Evolutionary conservation across 2,797 vertebrate genomes (phyloP).

Genomic region (Molossus molossus): DNA sequence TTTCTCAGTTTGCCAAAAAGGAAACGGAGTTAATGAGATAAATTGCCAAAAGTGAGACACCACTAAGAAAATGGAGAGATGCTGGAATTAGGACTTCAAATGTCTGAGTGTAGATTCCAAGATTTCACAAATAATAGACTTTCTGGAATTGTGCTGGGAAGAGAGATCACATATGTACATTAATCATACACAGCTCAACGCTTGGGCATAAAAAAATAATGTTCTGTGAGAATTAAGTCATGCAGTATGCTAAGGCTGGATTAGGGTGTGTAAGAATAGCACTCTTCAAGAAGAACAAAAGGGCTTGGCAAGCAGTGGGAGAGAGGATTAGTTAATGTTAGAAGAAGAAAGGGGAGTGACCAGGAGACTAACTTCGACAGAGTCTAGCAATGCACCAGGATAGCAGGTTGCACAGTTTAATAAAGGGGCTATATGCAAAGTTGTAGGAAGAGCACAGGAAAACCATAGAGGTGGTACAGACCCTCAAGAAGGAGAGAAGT

Average conservation of each 20-base stretch:
- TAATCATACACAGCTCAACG: background rate
- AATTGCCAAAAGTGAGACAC: background rate
- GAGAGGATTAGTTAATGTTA: background rate
- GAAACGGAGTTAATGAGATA: background rate
- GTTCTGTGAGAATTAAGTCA: background rate
- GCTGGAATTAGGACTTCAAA: background rate
- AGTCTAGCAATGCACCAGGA: background rate
- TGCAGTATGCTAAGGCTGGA: accelerated
- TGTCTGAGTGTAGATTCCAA: background rate
- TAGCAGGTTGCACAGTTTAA: background rate
- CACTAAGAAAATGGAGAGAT: background rate
- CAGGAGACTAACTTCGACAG: background rate
- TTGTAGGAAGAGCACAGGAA: background rate
- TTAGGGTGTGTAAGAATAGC: accelerated
- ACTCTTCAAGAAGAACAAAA: too few species aligned
- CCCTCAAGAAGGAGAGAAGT: background rate
- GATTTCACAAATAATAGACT: background rate
- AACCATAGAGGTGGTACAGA: background rate
- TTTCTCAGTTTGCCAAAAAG: background rate
- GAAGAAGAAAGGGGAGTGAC: background rate
- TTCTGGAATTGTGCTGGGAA: background rate
- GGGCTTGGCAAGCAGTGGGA: background rate
- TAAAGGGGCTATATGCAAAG: background rate
- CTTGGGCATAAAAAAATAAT: background rate
- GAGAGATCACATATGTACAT: background rate